Base-by-base conservation (phyloP, 2,113 vertebrate species). In the Sorex araneus region DNA sequence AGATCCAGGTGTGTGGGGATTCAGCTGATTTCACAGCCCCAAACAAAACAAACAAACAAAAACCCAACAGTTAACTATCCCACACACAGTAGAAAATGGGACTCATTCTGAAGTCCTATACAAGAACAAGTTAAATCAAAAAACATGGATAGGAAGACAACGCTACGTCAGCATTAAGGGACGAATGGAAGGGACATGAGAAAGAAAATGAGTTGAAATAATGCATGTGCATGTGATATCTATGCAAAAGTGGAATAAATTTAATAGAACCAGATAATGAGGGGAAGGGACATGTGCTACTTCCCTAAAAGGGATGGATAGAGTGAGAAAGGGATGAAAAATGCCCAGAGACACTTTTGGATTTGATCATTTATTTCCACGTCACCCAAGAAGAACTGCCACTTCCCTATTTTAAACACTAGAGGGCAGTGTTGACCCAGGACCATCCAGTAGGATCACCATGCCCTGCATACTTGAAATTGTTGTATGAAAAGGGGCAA, bases 351-450 rank as follows among this genome's bases (percentile, higher is more conserved):
- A 73, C 12, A 34, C 21, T 73, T 64, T 27, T 7, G 5, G 74
- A 9, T 67, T 87, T 78, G 40, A 12, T 6, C 13, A 81, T 36
- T 85, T 6, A 81, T 36, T 85, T 6, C 50, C 75, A 60, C 8
- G 15, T 1, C 66, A 43, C 19, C 15, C 16, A 74, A 8, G 8
- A 32, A n/a, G 67, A 82, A 12, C 15, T 40, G 13, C 57, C 78
- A 82, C 80, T 85, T 95, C 43, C 36, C n/a, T 27, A 60, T 63
- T 63, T 32, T 64, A 66, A 96, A 87, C 84, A 77, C 71, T 81
- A 90, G 84, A 57, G 78, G 69, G 57, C 89, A 92, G 83, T 74
- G 66, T 60, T 73, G 79, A 6, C 60, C 69, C 36, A 82, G 43
- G 50, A 79, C 88, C 18, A 0, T 27, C 28, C 8, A 43, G n/a